A percentile compares a stretch with the other conserved stretches of the same genome.
These are phyloP conservation scores for Otolemur garnettii DNA, from an alignment of 2,113 vertebrate species.

Conservation along the genomic window DNA sequence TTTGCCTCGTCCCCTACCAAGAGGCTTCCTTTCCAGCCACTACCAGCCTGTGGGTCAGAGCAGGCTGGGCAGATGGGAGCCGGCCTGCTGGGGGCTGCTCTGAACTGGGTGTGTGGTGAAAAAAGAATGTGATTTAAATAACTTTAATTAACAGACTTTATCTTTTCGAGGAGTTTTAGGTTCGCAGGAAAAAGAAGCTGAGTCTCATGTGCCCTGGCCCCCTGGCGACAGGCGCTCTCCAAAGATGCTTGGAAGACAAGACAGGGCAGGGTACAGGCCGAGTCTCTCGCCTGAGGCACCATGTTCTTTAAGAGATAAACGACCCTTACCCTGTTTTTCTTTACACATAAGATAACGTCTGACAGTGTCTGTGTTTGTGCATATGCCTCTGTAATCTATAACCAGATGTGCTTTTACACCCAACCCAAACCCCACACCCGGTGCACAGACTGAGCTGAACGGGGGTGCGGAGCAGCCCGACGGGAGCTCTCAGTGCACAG, in stretches of 20 bases:
- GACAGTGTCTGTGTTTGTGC: fast-evolving
- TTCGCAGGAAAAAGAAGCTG: not conserved
- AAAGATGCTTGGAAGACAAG: not conserved
- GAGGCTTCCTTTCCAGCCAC: not conserved
- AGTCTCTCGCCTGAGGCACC: not conserved
- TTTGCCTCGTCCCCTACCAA: fast-evolving
- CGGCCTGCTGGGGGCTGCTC: no score
- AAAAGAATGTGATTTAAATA: not conserved
- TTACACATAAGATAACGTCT: not conserved
- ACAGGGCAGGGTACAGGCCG: no score
- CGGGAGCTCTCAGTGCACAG: not conserved
- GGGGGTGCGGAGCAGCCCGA: not conserved
- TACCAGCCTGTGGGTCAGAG: no score
- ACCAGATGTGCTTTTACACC: not conserved
- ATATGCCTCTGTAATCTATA: not conserved
- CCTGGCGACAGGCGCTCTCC: fast-evolving
- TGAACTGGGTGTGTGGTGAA: not conserved
- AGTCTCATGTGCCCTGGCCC: not conserved
- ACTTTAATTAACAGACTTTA: not conserved
- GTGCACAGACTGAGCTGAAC: no score
- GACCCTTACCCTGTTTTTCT: not conserved
- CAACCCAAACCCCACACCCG: not conserved
- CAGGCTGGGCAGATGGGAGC: not conserved
- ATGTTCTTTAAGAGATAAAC: not conserved
- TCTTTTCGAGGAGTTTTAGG: not conserved